Percentiles rank a stretch among this genome's conserved stretches.
phyloP scores from a whole-genome alignment of 2,888 invertebrate genomes.

The Ptychoptera albimana region DNA sequence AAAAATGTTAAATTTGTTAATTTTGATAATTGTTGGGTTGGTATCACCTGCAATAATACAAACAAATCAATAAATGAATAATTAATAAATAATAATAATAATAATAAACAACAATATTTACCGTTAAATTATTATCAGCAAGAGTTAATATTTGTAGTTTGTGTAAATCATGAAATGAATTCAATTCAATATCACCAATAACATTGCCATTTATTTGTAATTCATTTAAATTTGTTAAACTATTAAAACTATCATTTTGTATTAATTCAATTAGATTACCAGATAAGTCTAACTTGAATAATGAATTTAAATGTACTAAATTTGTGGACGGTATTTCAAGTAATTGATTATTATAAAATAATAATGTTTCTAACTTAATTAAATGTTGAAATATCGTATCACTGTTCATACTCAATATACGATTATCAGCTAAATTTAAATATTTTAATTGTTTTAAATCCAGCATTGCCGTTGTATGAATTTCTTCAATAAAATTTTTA shows the following conservation, averaged over 20 bases:
- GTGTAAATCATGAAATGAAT: slow-evolving; percentile 58
- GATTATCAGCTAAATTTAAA: slow-evolving; percentile 61
- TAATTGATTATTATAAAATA: slow-evolving; percentile 63
- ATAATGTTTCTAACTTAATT: slow-evolving; percentile 50
- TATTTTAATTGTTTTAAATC: slow-evolving; percentile 57
- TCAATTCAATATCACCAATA: slow-evolving; percentile 51
- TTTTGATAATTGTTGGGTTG: slow-evolving; percentile 59
- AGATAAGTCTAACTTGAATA: slow-evolving; percentile 60
- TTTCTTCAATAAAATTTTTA: slow-evolving; percentile 56
- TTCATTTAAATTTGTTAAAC: slow-evolving; percentile 49
- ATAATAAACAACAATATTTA: slow-evolving; percentile 19
- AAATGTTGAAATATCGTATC: slow-evolving; percentile 52
- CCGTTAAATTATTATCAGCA: slow-evolving; percentile 67
- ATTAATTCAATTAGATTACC: slow-evolving; percentile 64
- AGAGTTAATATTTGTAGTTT: slow-evolving; percentile 58
- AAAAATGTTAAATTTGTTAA: slow-evolving; percentile 59
- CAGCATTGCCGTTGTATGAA: slow-evolving; percentile 60
- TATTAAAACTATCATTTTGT: slow-evolving; percentile 53
- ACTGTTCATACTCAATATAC: slow-evolving; percentile 49
- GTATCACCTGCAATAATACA: slow-evolving; percentile 34
- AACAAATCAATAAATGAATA: background rate
- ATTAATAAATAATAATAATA: background rate
- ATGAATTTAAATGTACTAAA: slow-evolving; percentile 43
- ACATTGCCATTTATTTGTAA: slow-evolving; percentile 62
- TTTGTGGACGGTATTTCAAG: slow-evolving; percentile 54